Percentiles rank a stretch among this genome's conserved stretches.
Conservation (phyloP, 2,113 vertebrate genomes). For the Thymallus thymallus region DNA sequence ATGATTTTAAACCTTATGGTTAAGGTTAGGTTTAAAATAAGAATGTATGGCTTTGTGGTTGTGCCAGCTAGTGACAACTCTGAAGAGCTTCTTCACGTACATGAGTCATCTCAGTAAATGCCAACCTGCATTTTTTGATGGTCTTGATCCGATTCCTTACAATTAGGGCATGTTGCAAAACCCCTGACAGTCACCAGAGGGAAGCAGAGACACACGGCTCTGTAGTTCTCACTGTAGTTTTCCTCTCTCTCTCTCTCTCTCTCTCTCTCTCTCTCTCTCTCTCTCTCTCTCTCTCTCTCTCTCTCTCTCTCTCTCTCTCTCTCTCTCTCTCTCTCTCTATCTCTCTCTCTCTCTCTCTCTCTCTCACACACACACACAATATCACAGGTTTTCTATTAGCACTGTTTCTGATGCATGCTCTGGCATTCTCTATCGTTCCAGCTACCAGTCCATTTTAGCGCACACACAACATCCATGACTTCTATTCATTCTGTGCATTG, state of each 20-base stretch:
- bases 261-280: background rate
- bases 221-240: constrained; percentile 7
- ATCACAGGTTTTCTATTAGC: background rate
- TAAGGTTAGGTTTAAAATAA: no score
- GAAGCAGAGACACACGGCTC: constrained; percentile 45
- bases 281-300: constrained; percentile 6
- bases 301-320: constrained; percentile 22
- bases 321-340: constrained; percentile 16
- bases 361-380: no score
- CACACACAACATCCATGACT: background rate
- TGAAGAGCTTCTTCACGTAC: no score
- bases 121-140: constrained; percentile 64
- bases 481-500: background rate
- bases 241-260: constrained; percentile 29
- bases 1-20: no score
- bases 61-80: no score
- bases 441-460: background rate
- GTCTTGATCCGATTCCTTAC: constrained; percentile 44
- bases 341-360: constrained; percentile 13
- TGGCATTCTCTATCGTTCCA: background rate
- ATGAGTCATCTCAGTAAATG: constrained; percentile 27
- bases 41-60: no score
- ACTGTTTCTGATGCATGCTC: constrained; percentile 2
- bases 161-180: constrained; percentile 68
- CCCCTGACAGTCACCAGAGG: constrained; percentile 34